phyloP scores from a whole-genome alignment of 2,113 vertebrate genomes.

The Chionis minor region DNA sequence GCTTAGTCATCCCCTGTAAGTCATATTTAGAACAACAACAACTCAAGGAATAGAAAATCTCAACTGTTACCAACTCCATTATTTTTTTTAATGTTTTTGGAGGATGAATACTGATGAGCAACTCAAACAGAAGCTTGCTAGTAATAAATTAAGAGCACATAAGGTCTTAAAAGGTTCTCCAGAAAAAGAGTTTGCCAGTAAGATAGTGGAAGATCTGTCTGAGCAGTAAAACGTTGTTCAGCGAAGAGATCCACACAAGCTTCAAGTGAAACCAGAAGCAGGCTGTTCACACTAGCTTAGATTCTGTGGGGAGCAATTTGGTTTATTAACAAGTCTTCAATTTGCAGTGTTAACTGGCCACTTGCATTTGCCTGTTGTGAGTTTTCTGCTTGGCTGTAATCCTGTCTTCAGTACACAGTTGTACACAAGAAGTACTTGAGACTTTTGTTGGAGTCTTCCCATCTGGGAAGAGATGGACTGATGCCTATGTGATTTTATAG shows the following conservation, averaged over 20 bases:
- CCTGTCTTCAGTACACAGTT: neutral
- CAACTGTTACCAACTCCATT: neutral
- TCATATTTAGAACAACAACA: neutral
- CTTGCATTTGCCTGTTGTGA: fast-evolving
- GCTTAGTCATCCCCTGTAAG: neutral
- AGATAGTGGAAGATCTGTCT: neutral
- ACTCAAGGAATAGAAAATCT: neutral
- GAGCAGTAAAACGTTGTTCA: neutral
- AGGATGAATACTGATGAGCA: neutral
- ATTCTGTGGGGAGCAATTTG: neutral
- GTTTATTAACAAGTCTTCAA: neutral
- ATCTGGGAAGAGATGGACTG: neutral
- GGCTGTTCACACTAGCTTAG: neutral
- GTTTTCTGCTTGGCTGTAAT: neutral
- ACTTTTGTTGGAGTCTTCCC: neutral
- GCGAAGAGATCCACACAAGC: neutral
- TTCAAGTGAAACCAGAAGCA: neutral
- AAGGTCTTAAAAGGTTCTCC: neutral
- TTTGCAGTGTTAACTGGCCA: neutral
- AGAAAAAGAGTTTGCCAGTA: neutral
- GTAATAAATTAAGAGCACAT: neutral
- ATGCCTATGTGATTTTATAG: neutral
- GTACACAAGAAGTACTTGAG: neutral
- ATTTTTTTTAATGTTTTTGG: neutral
- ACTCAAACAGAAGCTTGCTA: neutral